These are phyloP conservation scores for Dusona sp. DNA, from an alignment of 2,888 invertebrate species.

Conservation along the genomic window DNA sequence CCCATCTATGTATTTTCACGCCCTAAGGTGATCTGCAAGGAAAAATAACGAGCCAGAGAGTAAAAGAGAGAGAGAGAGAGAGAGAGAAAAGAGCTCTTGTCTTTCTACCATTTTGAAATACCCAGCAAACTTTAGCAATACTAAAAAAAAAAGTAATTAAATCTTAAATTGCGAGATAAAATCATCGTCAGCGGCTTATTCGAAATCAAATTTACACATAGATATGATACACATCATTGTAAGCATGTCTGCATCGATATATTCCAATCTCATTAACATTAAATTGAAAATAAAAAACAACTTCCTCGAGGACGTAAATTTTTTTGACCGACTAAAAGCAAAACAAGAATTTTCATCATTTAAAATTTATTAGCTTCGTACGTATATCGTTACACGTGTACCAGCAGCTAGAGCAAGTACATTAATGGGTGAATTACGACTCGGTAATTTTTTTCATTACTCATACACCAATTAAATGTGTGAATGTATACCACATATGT, in stretches of 20 bases:
- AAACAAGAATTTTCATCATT: neutral
- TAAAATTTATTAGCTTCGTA: neutral
- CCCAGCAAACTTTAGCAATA: neutral
- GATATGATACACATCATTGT: neutral
- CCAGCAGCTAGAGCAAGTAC: constrained; percentile 15
- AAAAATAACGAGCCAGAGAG: neutral
- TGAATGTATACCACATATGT: neutral
- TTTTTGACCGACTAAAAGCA: neutral
- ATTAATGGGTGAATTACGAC: constrained; percentile 42
- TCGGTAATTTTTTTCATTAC: constrained; percentile 20
- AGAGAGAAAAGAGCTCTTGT: neutral
- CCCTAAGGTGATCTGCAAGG: neutral
- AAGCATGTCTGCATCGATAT: neutral
- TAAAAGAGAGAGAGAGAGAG: neutral
- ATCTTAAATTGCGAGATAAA: neutral
- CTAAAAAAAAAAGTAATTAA: neutral
- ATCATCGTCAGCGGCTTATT: neutral
- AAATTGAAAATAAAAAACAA: neutral
- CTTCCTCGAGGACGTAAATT: neutral
- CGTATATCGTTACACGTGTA: neutral
- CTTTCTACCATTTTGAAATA: neutral
- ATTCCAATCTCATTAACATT: neutral
- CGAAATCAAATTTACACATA: neutral
- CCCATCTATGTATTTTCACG: neutral
- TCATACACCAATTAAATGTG: constrained; percentile 20